phyloP scores from a whole-genome alignment of 53 echinoderm and acorn worm genomes.

The Stichopus horrens region DNA sequence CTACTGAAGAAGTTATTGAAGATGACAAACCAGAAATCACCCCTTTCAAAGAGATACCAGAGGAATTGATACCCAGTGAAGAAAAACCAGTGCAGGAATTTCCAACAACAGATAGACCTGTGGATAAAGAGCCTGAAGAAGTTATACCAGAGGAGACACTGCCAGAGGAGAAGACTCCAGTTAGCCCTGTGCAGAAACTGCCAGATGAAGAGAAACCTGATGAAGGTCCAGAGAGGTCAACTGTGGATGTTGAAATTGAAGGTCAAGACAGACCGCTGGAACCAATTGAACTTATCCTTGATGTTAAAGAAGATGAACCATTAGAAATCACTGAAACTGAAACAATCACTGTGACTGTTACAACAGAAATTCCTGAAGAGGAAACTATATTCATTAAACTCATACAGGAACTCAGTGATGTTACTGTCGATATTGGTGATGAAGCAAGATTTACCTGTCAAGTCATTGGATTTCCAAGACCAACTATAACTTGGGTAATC shows the following conservation, averaged over 20 bases:
- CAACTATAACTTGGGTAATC: slow-evolving; percentile 59
- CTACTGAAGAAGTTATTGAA: neutral
- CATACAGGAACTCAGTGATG: slow-evolving; percentile 53
- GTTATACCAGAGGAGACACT: neutral
- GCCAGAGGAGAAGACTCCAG: neutral
- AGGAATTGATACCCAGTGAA: neutral
- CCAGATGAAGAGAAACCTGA: neutral
- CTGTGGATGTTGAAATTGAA: slow-evolving; percentile 49
- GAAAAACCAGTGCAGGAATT: neutral
- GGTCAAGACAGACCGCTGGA: slow-evolving; percentile 31
- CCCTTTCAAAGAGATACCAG: neutral
- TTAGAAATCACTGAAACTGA: slow-evolving; percentile 50
- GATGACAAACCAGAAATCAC: neutral
- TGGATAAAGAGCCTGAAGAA: neutral
- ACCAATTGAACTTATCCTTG: slow-evolving; percentile 38
- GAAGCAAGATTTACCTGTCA: slow-evolving; percentile 56
- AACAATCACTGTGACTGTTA: slow-evolving; percentile 39
- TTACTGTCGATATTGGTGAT: slow-evolving; percentile 53
- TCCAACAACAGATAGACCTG: neutral
- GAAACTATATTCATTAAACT: slow-evolving; percentile 56
- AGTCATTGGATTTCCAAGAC: slow-evolving; percentile 63
- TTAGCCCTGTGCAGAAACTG: neutral
- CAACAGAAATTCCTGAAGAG: slow-evolving; percentile 43
- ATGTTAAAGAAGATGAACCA: slow-evolving; percentile 39
- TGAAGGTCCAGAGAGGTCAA: slow-evolving; percentile 29